phyloP scores from a whole-genome alignment of 2,888 invertebrate species.

The Drosophila eohydei region DNA sequence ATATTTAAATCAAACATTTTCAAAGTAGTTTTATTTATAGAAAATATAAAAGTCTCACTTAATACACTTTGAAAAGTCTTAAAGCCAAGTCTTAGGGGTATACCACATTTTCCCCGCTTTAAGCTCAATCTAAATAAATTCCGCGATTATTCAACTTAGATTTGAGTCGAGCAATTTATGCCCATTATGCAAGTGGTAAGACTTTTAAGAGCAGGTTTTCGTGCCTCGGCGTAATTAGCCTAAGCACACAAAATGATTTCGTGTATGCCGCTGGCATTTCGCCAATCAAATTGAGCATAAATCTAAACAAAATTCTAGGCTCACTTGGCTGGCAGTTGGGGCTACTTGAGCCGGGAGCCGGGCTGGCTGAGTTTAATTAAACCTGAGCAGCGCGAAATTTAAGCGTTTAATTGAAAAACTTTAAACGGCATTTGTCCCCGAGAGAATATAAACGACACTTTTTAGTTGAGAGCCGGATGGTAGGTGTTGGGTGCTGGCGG shows the following conservation, averaged over 20 bases:
- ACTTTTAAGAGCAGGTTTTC: slow-evolving; percentile 16
- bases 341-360: slow-evolving; percentile 33
- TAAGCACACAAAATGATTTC: slow-evolving; percentile 54
- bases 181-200: slow-evolving; percentile 20
- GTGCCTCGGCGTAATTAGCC: slow-evolving; percentile 47
- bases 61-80: not conserved
- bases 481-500: slow-evolving; percentile 1
- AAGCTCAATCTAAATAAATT: slow-evolving; percentile 31
- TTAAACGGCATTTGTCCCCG: slow-evolving; percentile 61
- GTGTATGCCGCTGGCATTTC: slow-evolving; percentile 60
- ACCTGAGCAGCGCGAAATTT: slow-evolving; percentile 58
- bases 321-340: slow-evolving; percentile 21
- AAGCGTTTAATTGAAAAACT: slow-evolving; percentile 77
- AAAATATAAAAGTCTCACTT: not conserved
- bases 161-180: slow-evolving; percentile 12
- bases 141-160: slow-evolving; percentile 25
- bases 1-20: no score
- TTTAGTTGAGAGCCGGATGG: slow-evolving; percentile 34
- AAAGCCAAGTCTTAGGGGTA: not conserved
- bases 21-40: not conserved
- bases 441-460: slow-evolving; percentile 56
- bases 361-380: slow-evolving; percentile 65
- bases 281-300: slow-evolving; percentile 77
- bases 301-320: slow-evolving; percentile 64
- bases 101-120: not conserved